phyloP scores from a whole-genome alignment of 2,113 vertebrate species.

The Bubo blakistoni region DNA sequence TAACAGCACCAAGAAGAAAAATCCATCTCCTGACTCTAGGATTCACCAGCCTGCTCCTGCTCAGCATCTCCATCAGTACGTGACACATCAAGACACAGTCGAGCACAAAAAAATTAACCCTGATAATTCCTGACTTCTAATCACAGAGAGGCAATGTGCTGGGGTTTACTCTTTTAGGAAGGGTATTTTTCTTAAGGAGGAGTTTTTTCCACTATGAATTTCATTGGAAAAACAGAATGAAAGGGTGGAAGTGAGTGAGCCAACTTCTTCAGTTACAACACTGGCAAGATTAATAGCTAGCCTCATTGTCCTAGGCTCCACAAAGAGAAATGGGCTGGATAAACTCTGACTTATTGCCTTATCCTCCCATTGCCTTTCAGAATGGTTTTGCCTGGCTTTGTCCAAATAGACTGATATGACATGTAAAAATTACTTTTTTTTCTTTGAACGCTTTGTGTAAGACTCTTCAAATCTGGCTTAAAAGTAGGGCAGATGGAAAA shows the following conservation, averaged over 20 bases:
- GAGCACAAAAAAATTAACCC: neutral
- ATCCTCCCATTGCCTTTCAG: conserved; percentile 39
- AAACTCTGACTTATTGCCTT: conserved; percentile 44
- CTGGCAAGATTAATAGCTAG: conserved; percentile 14
- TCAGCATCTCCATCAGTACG: neutral
- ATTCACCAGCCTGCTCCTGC: neutral
- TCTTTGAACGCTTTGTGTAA: neutral
- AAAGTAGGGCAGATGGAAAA: neutral
- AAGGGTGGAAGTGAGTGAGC: neutral
- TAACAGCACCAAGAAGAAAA: neutral
- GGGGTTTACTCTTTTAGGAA: neutral
- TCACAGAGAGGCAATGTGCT: accelerated
- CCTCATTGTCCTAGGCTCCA: conserved; percentile 16
- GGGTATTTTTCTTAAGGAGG: neutral
- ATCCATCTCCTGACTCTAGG: too few species aligned
- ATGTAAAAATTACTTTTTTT: neutral
- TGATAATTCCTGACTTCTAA: neutral
- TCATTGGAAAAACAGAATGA: neutral
- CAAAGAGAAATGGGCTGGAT: conserved; percentile 35
- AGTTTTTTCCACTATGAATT: neutral
- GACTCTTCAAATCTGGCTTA: neutral
- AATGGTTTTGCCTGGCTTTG: conserved; percentile 16
- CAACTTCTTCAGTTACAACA: neutral
- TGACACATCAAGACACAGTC: neutral
- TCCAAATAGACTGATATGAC: conserved; percentile 23